Conservation (phyloP, 2,797 vertebrate genomes). For the Darevskia nairensis region DNA sequence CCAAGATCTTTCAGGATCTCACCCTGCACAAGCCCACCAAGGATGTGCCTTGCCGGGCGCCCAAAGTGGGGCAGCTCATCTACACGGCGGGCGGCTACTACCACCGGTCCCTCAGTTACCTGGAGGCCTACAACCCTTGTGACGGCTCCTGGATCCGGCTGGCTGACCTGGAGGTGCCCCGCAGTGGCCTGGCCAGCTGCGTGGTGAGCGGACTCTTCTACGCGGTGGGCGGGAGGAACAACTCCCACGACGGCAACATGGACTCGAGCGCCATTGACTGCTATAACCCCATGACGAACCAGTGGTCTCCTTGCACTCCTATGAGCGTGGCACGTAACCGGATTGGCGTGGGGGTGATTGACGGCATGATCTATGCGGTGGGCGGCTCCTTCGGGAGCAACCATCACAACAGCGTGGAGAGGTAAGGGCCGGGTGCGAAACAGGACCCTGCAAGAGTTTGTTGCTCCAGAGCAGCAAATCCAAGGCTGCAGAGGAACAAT, state of each 20-base stretch:
- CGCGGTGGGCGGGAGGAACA: constrained; percentile 92
- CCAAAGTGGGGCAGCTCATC: constrained; percentile 91
- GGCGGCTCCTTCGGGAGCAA: constrained; percentile 94
- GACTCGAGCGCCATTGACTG: constrained; percentile 92
- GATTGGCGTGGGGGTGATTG: constrained; percentile 93
- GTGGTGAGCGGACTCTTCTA: constrained; percentile 94
- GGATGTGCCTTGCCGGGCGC: constrained; percentile 82
- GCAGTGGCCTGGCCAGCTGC: constrained; percentile 91
- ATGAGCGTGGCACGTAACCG: constrained; percentile 94
- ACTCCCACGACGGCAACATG: constrained; percentile 92
- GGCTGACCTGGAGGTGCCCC: constrained; percentile 89
- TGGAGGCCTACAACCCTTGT: constrained; percentile 90
- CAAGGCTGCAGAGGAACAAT: too few species aligned
- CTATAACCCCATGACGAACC: constrained; percentile 96
- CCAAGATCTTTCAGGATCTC: constrained; percentile 93
- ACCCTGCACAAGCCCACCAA: constrained; percentile 91
- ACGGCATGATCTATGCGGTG: constrained; percentile 92
- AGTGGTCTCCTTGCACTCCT: constrained; percentile 90
- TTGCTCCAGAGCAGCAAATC: neutral
- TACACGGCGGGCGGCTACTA: constrained; percentile 93
- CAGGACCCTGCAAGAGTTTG: too few species aligned
- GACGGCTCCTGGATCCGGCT: constrained; percentile 85
- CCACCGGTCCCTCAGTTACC: constrained; percentile 88
- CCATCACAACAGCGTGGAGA: constrained; percentile 93
- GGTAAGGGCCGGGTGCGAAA: constrained; percentile 69